phyloP scores from a whole-genome alignment of 1,140 invertebrate species.

The Homarus americanus region DNA sequence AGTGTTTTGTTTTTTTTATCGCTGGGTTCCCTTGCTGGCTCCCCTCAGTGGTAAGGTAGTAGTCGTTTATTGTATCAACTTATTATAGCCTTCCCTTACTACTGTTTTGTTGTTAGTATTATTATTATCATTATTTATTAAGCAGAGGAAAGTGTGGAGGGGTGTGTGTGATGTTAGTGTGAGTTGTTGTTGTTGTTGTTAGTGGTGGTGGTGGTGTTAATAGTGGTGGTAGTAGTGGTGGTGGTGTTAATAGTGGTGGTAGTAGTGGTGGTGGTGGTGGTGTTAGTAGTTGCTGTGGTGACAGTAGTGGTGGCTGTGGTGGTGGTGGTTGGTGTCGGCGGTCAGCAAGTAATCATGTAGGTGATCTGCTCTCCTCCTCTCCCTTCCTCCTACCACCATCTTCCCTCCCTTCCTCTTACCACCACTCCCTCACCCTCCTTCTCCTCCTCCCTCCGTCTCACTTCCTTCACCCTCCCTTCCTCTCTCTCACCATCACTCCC shows the following conservation, averaged over 20 bases:
- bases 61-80: too few relatives aligned
- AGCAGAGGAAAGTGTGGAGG: too few relatives aligned
- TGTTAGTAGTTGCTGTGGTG: not conserved
- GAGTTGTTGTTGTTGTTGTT: too few relatives aligned
- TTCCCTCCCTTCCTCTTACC: not conserved
- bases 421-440: not conserved
- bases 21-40: too few relatives aligned
- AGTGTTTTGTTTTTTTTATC: too few relatives aligned
- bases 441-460: not conserved
- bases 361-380: slow-evolving; percentile 10
- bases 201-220: too few relatives aligned
- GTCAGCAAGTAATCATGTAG: slow-evolving; percentile 57
- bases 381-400: not conserved
- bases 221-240: too few relatives aligned
- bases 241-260: not conserved
- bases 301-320: not conserved
- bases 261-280: not conserved
- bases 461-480: not conserved
- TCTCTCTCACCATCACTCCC: not conserved
- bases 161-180: too few relatives aligned
- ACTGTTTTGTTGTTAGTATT: too few relatives aligned
- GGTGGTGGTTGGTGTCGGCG: not conserved
- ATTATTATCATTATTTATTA: too few relatives aligned
- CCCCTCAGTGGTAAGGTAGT: too few relatives aligned
- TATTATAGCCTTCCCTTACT: too few relatives aligned